phyloP scores from a whole-genome alignment of 2,797 vertebrate species.

The Pseudocheirus occidentalis region DNA sequence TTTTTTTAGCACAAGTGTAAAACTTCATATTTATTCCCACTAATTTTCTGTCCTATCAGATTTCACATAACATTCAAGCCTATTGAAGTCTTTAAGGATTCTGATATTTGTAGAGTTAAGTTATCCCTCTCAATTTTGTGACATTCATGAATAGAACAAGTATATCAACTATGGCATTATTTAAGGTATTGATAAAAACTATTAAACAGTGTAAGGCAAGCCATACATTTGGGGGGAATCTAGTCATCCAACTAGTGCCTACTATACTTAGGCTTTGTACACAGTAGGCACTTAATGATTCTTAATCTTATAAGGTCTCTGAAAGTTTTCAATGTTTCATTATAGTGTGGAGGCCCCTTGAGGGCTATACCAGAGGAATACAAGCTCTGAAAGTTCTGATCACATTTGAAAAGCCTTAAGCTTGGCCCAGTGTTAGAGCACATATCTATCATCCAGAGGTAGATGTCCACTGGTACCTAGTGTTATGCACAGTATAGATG shows the following conservation, averaged over 20 bases:
- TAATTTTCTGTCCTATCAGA: neutral
- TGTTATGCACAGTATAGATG: neutral
- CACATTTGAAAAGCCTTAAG: neutral
- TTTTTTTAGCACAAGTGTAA: neutral
- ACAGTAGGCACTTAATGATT: neutral
- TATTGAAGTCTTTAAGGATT: neutral
- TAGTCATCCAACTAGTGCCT: neutral
- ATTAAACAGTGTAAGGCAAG: neutral
- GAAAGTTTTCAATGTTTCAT: neutral
- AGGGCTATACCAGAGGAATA: neutral
- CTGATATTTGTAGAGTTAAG: neutral
- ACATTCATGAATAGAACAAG: neutral
- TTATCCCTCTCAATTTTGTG: neutral
- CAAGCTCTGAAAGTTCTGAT: neutral
- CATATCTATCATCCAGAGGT: neutral
- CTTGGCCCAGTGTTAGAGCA: neutral
- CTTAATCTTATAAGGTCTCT: neutral
- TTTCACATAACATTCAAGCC: neutral
- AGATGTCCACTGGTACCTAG: neutral
- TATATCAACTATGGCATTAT: neutral
- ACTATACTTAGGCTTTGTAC: neutral
- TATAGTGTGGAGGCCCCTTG: neutral
- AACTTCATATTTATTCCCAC: neutral
- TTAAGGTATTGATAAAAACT: neutral
- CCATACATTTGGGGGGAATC: neutral